Evolutionary conservation across 2,797 vertebrate species (phyloP).

Genomic region (Saxicola maurus): DNA sequence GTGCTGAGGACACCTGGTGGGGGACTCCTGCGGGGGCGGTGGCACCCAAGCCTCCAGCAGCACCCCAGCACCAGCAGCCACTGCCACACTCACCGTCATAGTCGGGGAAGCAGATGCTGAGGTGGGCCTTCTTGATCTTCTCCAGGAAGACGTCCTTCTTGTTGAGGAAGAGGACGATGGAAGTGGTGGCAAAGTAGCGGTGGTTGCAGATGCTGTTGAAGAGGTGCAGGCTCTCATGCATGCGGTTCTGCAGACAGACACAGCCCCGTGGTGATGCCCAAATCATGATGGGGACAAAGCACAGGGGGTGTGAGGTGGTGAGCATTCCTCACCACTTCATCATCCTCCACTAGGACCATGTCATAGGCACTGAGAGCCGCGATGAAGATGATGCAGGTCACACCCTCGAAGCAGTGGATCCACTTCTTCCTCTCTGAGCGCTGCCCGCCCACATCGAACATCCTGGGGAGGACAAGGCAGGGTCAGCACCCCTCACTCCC

Average conservation of each 20-base stretch:
- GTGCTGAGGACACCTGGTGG: constrained; percentile 39
- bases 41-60: background rate
- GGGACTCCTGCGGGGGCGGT: background rate
- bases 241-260: constrained; percentile 83
- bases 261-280: rapidly evolving
- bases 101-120: constrained; percentile 98
- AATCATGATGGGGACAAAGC: rapidly evolving
- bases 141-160: constrained; percentile 96
- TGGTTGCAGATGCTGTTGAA: constrained; percentile 99
- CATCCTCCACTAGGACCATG: constrained; percentile 98
- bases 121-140: constrained; percentile 97
- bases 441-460: constrained; percentile 98
- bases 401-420: constrained; percentile 98
- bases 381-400: constrained; percentile 98
- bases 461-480: constrained; percentile 71
- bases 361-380: constrained; percentile 95
- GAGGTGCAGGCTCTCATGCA: constrained; percentile 98
- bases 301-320: too few relatives aligned
- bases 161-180: constrained; percentile 98
- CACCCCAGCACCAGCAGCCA: rapidly evolving
- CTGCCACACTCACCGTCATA: constrained; percentile 84
- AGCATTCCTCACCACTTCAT: constrained; percentile 86
- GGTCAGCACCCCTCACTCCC: background rate
- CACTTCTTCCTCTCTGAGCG: constrained; percentile 98
- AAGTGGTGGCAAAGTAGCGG: constrained; percentile 92